A percentile compares a stretch with the other conserved stretches of the same genome.
phyloP scores from a whole-genome alignment of 2,113 vertebrate genomes.

The Stictonetta naevosa region DNA sequence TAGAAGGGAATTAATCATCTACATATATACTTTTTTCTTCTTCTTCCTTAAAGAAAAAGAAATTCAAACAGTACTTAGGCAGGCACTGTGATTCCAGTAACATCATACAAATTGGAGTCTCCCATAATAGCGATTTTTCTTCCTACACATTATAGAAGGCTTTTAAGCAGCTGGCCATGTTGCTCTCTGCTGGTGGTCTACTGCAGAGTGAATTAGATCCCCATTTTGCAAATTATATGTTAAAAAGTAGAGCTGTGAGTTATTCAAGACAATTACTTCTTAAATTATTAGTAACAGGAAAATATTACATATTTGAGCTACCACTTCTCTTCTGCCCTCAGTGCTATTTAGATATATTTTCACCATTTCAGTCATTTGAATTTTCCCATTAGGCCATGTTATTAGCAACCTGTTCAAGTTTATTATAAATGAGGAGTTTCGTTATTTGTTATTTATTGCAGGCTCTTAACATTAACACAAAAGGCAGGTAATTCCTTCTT shows the following conservation, averaged over 20 bases:
- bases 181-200: not conserved
- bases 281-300: not conserved
- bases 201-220: not conserved
- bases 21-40: not conserved
- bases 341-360: not conserved
- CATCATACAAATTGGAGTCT: not conserved
- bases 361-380: slow-evolving; percentile 17
- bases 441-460: slow-evolving; percentile 43
- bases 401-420: slow-evolving; percentile 30
- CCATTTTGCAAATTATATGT: not conserved
- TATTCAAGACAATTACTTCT: not conserved
- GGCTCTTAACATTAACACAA: slow-evolving; percentile 41
- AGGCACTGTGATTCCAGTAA: not conserved
- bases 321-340: not conserved
- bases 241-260: not conserved
- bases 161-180: not conserved
- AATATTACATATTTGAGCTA: not conserved
- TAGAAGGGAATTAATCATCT: not conserved
- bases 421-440: slow-evolving; percentile 32
- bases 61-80: not conserved
- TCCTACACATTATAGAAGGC: not conserved
- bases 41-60: not conserved
- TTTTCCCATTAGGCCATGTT: slow-evolving; percentile 37
- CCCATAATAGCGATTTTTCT: not conserved
- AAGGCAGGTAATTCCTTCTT: slow-evolving; percentile 9